A percentile compares a stretch with the other conserved stretches of the same genome.
These are phyloP conservation scores for Dromaius novaehollandiae DNA, from an alignment of 2,113 vertebrate species.

Conservation along the genomic window DNA sequence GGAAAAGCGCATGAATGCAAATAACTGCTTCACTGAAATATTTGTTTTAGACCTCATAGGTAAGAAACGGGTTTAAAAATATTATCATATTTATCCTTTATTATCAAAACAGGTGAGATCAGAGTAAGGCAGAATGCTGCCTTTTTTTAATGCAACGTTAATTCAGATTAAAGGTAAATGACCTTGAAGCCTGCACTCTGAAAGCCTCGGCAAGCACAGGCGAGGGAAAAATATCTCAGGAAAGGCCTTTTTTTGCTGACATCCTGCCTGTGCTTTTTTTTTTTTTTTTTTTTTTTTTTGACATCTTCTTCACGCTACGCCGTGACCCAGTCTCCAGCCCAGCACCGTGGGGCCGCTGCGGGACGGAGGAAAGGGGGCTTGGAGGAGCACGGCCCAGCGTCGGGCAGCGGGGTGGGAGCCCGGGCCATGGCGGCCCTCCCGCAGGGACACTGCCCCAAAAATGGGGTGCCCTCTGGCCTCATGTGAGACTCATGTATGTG, in stretches of 20 bases:
- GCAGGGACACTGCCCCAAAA: too few species aligned
- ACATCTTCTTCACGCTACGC: not conserved
- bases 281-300: slow-evolving; percentile 15
- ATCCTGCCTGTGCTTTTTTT: slow-evolving; percentile 8
- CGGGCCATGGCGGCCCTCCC: too few species aligned
- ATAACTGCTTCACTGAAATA: slow-evolving; percentile 29
- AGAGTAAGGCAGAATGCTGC: not conserved
- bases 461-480: too few species aligned
- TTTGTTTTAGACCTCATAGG: not conserved
- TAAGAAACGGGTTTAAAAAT: slow-evolving; percentile 3
- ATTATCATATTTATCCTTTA: slow-evolving; percentile 24
- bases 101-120: slow-evolving; percentile 35
- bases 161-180: slow-evolving; percentile 52
- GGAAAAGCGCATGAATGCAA: slow-evolving; percentile 27
- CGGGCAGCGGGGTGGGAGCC: too few species aligned
- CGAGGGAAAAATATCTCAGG: not conserved
- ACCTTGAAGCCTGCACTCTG: slow-evolving; percentile 6
- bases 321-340: slow-evolving; percentile 34
- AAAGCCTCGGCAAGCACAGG: not conserved
- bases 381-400: not conserved
- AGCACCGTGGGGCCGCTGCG: slow-evolving; percentile 35
- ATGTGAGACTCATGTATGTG: too few species aligned
- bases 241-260: not conserved
- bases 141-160: not conserved
- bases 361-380: slow-evolving; percentile 31